Evolutionary conservation across 2,113 vertebrate species (phyloP), one percentile per base, ranked within the genome.

Genomic region (Notiomystis cincta): DNA sequence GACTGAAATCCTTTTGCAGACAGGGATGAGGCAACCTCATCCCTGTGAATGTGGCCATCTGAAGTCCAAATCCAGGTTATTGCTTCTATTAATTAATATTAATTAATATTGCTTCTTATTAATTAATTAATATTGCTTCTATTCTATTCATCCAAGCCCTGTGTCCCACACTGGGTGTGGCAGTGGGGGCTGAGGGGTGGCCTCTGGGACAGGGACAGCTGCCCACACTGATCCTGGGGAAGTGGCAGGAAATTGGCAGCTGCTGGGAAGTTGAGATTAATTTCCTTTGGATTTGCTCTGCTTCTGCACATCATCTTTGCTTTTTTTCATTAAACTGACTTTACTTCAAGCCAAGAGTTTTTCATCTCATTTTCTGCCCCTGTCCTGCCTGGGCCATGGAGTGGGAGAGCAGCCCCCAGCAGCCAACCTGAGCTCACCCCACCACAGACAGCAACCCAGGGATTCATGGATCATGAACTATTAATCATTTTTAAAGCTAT

Each of bases 341-440:
- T 61, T 27, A 27, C 18, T 15, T 42, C 25, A 54, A 82, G 11
- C 4, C 33, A 60, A 13, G 38, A 31, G 25, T 6, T 88, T 70
- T 33, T 12, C 2, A 10, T 30, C 11, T 11, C 9, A 9, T 71
- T 91, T 79, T 79, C 18, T 75, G 40, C 6, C 22, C 21, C 42
- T 13, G 13, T 70, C 40, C 42, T 44, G 27, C 42, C 15, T 7
- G 16, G 61, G 16, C 20, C 0, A 0, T 3, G 23, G 1, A 44
- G 17, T 1, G 25, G 57, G n/a, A 30, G 31, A 24, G 20, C 51
- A 89, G 42, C 35, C 31, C 37, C 33, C 64, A 25, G 27, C 13
- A 22, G 37, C 19, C 54, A 18, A 72, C 38, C 12, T 35, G 51
- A 35, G 53, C 4, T 33, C 44, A 92, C 25, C 33, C 22, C 65